Conservation (phyloP, 64 coral and sea anemone species). For the Montipora cactus region DNA sequence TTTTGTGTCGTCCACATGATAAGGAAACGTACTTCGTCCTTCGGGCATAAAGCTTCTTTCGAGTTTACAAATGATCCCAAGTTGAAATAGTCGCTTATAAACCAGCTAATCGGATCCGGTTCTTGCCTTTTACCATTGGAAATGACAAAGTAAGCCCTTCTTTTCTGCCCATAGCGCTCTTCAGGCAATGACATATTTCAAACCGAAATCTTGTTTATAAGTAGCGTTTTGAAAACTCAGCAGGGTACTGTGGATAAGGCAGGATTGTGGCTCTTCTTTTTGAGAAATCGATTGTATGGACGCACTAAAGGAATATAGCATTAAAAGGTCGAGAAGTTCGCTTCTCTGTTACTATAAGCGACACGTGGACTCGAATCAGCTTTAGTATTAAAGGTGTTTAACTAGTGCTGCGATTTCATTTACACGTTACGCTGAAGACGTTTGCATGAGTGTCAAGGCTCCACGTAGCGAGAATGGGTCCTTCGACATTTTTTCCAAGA, state of each 20-base stretch:
- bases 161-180: not conserved
- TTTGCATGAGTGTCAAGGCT: no score
- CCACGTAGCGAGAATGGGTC: no score
- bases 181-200: not conserved
- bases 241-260: no score
- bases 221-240: not conserved
- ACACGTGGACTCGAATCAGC: slow-evolving; percentile 21
- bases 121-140: not conserved
- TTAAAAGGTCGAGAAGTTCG: not conserved
- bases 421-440: not conserved
- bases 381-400: slow-evolving; percentile 5
- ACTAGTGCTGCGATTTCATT: not conserved
- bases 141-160: not conserved
- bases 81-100: not conserved
- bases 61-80: not conserved
- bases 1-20: not conserved
- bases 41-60: not conserved
- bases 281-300: not conserved
- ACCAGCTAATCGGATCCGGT: not conserved
- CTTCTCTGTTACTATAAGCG: slow-evolving; percentile 45
- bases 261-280: not conserved
- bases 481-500: no score
- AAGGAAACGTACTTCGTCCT: not conserved
- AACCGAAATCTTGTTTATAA: no score
- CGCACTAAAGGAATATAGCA: not conserved